phyloP scores from a whole-genome alignment of 2,888 invertebrate species.

The Sturmia bella region DNA sequence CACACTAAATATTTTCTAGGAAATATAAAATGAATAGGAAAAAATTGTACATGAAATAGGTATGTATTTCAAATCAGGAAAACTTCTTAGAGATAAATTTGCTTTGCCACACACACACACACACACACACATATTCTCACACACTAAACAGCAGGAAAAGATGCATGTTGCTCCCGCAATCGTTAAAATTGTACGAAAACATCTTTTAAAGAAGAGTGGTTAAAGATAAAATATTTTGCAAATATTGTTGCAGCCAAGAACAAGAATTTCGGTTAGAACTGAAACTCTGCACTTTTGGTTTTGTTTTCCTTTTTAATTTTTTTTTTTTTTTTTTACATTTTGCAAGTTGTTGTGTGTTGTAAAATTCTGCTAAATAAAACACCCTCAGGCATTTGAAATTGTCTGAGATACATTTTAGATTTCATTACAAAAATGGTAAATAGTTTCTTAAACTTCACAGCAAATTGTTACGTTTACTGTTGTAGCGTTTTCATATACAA shows the following conservation, averaged over 20 bases:
- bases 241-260: constrained; percentile 45
- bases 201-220: constrained; percentile 5
- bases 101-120: background rate
- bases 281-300: constrained; percentile 4
- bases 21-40: background rate
- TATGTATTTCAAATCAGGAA: constrained; percentile 47
- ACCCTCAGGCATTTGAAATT: constrained; percentile 57
- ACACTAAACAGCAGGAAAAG: background rate
- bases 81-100: constrained; percentile 35
- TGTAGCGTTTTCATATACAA: background rate
- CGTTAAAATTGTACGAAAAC: constrained; percentile 4
- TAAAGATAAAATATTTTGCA: constrained; percentile 54
- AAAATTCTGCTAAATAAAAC: constrained; percentile 43
- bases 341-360: background rate
- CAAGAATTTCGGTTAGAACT: constrained; percentile 61
- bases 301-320: constrained; percentile 4
- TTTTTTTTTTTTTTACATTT: background rate
- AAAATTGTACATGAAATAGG: constrained; percentile 24
- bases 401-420: constrained; percentile 56
- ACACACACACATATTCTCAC: no score
- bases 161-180: background rate
- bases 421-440: constrained; percentile 49
- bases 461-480: constrained; percentile 19
- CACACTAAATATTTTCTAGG: background rate
- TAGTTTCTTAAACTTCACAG: constrained; percentile 15